These are phyloP conservation scores for Archilochus colubris DNA, from an alignment of 2,113 vertebrate species.

Conservation along the genomic window DNA sequence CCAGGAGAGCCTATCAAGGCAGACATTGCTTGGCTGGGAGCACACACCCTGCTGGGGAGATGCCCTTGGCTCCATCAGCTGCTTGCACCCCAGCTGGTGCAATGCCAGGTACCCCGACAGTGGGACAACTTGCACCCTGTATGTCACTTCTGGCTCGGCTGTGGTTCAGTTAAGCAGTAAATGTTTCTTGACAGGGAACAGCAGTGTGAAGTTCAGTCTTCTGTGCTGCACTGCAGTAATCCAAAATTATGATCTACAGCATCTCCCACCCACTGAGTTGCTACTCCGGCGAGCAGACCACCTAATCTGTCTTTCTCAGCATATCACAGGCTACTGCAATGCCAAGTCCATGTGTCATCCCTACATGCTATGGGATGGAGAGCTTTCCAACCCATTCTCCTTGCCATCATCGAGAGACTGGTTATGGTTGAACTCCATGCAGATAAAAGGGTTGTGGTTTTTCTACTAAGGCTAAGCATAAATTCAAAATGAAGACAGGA, in stretches of 20 bases:
- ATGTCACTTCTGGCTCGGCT: neutral
- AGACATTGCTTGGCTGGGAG: neutral
- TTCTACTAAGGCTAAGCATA: neutral
- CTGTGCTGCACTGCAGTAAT: neutral
- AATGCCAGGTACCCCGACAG: rapidly evolving
- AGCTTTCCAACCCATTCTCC: neutral
- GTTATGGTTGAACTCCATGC: neutral
- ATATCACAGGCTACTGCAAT: neutral
- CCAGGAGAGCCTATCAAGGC: neutral
- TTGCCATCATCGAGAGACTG: neutral
- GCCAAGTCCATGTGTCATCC: neutral
- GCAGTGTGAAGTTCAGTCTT: slow-evolving; percentile 35
- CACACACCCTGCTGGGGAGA: rapidly evolving
- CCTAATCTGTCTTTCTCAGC: neutral
- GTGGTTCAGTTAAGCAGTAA: slow-evolving; percentile 20
- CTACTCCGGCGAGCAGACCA: slow-evolving; percentile 10
- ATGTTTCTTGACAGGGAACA: slow-evolving; percentile 47
- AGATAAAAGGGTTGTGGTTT: neutral
- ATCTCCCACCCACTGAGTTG: neutral
- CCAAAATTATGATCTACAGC: slow-evolving; percentile 23
- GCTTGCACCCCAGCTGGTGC: neutral
- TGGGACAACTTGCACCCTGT: neutral
- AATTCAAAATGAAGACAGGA: neutral
- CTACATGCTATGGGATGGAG: rapidly evolving
- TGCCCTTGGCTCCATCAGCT: neutral